These are phyloP conservation scores for Nerophis ophidion DNA, from an alignment of 2,113 vertebrate genomes.

Conservation along the genomic window DNA sequence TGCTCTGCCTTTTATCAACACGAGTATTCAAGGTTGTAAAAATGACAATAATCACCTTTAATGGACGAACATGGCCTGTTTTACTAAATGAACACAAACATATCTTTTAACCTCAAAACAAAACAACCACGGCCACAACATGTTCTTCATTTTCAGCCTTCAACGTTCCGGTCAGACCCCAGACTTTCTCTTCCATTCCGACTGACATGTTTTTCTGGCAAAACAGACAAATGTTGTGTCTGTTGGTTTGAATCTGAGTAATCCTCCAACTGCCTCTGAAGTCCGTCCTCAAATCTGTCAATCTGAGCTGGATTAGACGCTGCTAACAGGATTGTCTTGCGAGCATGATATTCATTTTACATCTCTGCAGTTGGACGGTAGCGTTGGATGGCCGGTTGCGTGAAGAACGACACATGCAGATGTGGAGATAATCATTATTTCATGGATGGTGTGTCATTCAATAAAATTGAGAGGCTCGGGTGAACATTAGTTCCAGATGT, in stretches of 20 bases:
- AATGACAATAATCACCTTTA: too few relatives aligned
- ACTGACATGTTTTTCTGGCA: conserved; percentile 21
- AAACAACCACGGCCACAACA: too few relatives aligned
- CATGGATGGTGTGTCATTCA: conserved; percentile 36
- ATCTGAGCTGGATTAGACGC: conserved; percentile 61
- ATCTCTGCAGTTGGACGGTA: conserved; percentile 49
- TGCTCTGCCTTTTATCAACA: too few relatives aligned
- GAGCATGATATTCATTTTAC: conserved; percentile 65
- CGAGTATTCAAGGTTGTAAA: too few relatives aligned
- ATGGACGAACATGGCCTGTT: too few relatives aligned
- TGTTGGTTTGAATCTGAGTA: conserved; percentile 39
- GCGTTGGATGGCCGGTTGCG: conserved; percentile 35
- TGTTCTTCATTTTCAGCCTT: conserved; percentile 26
- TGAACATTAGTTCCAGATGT: conserved; percentile 57
- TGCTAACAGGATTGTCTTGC: conserved; percentile 58
- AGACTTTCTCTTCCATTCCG: conserved; percentile 15
- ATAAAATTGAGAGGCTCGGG: conserved; percentile 33
- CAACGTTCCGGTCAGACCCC: conserved; percentile 15
- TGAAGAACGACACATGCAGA: conserved; percentile 28
- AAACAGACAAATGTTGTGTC: conserved; percentile 24
- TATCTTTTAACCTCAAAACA: too few relatives aligned
- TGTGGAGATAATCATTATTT: conserved; percentile 29
- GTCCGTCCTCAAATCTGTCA: conserved; percentile 47
- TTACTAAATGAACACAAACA: too few relatives aligned
- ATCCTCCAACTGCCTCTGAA: conserved; percentile 57